Percentiles rank a stretch among this genome's conserved stretches.
These are phyloP conservation scores for Gryllus bimaculatus DNA, from an alignment of 1,140 invertebrate genomes.

Conservation along the genomic window DNA sequence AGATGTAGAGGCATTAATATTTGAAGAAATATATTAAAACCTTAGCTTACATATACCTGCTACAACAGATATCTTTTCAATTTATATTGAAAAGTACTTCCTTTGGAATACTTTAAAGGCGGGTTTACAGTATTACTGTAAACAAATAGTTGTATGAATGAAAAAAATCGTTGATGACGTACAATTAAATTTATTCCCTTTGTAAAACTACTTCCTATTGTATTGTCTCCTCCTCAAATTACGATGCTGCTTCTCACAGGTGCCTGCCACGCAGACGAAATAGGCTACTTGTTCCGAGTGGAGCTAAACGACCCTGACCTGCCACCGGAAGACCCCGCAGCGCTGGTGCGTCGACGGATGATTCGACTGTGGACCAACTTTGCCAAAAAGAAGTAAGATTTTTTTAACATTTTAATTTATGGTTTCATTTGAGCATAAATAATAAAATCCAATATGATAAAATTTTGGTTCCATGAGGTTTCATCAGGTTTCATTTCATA, in stretches of 20 bases:
- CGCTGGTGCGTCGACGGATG: conserved; percentile 22
- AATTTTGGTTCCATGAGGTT: not conserved
- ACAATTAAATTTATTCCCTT: no score
- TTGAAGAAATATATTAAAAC: no score
- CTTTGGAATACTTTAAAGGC: no score
- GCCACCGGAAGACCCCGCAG: not conserved
- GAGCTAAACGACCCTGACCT: not conserved
- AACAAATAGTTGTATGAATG: no score
- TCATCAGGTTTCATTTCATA: not conserved
- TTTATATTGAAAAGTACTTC: no score
- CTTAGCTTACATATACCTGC: no score
- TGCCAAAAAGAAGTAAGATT: conserved; percentile 33
- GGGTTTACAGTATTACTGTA: no score
- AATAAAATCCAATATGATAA: not conserved
- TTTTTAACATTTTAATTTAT: not conserved
- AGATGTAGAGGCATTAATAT: no score
- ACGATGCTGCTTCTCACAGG: not conserved
- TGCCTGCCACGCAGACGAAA: conserved; percentile 18
- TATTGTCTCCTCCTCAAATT: no score
- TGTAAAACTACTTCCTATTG: no score
- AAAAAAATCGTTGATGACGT: no score
- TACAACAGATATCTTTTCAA: no score
- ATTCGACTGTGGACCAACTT: conserved; percentile 39
- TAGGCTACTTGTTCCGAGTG: conserved; percentile 10
- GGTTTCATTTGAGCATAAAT: not conserved